Conservation (phyloP, 2,797 vertebrate genomes). For the Glossophaga mutica region DNA sequence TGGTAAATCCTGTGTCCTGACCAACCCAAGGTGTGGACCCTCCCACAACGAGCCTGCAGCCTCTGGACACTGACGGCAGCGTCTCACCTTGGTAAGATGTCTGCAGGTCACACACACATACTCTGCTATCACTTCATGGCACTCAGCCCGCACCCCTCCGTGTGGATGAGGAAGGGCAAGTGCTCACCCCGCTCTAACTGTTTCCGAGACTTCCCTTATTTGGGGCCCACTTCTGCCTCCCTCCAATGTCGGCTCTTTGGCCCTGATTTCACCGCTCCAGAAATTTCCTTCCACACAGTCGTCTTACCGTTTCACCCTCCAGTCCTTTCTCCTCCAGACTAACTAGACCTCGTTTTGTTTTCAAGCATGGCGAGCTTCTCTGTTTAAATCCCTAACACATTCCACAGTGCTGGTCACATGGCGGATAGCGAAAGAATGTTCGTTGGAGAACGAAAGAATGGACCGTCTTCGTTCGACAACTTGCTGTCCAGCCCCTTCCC, state of each 20-base stretch:
- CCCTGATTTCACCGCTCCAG: background rate
- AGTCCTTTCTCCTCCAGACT: background rate
- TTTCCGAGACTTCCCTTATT: background rate
- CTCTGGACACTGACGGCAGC: background rate
- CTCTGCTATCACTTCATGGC: background rate
- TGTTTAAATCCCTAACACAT: background rate
- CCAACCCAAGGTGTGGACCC: background rate
- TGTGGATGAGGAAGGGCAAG: background rate
- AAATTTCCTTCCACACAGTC: background rate
- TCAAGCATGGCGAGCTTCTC: background rate
- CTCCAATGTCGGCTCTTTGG: background rate
- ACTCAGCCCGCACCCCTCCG: background rate
- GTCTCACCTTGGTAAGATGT: too few relatives aligned
- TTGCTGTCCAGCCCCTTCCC: background rate
- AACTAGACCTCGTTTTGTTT: background rate
- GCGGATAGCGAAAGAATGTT: background rate
- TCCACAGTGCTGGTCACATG: fast-evolving
- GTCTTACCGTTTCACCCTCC: background rate
- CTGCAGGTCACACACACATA: background rate
- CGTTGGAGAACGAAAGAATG: background rate
- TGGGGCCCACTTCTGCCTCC: background rate
- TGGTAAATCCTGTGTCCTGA: background rate
- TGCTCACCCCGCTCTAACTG: too few relatives aligned
- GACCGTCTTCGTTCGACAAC: background rate
- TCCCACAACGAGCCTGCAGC: fast-evolving